phyloP scores from a whole-genome alignment of 2,888 invertebrate species.

The Coleophora flavipennella region DNA sequence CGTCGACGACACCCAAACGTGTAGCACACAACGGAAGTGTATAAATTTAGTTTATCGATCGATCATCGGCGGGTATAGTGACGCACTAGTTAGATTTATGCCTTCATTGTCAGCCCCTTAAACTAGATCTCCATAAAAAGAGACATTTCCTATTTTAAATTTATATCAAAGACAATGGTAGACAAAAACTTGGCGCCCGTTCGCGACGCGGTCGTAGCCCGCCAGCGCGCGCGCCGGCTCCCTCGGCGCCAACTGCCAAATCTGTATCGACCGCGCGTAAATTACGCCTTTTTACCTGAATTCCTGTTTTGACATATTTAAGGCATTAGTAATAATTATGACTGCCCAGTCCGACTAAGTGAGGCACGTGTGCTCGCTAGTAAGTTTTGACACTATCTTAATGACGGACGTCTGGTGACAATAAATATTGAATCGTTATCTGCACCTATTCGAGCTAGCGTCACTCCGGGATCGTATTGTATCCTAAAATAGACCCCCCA shows the following conservation, averaged over 20 bases:
- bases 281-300: slow-evolving; percentile 73
- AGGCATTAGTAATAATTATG: slow-evolving; percentile 74
- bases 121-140: slow-evolving; percentile 73
- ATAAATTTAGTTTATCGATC: slow-evolving; percentile 72
- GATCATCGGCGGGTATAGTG: slow-evolving; percentile 62
- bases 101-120: slow-evolving; percentile 70
- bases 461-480: slow-evolving; percentile 47
- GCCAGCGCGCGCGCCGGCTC: slow-evolving; percentile 28
- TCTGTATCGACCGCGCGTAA: slow-evolving; percentile 71
- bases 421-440: slow-evolving; percentile 71
- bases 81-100: slow-evolving; percentile 67
- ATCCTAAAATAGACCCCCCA: slow-evolving; percentile 63
- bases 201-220: slow-evolving; percentile 39
- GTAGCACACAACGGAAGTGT: slow-evolving; percentile 56
- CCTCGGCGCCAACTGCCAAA: slow-evolving; percentile 71
- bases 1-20: slow-evolving; percentile 39
- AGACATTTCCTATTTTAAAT: slow-evolving; percentile 72
- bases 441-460: slow-evolving; percentile 52
- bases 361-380: slow-evolving; percentile 51
- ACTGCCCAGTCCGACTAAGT: slow-evolving; percentile 58
- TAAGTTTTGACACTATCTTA: slow-evolving; percentile 72
- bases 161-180: slow-evolving; percentile 72
- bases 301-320: slow-evolving; percentile 74
- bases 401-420: slow-evolving; percentile 68
- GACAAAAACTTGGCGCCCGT: slow-evolving; percentile 69